Percentiles rank a stretch among this genome's conserved stretches.
These are phyloP conservation scores for Oedothorax gibbosus DNA, from an alignment of 1,140 invertebrate species.

Conservation along the genomic window DNA sequence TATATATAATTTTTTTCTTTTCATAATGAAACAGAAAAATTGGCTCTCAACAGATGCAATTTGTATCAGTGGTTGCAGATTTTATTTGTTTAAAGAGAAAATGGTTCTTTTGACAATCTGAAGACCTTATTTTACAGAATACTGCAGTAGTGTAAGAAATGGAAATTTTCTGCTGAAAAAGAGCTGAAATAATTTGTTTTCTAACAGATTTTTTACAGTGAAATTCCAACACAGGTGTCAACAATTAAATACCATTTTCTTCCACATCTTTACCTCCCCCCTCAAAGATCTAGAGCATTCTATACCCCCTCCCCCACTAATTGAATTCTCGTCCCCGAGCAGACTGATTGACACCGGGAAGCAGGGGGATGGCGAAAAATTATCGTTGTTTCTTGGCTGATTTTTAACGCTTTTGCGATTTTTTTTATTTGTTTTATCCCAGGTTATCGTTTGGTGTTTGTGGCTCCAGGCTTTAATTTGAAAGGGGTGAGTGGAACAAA, in stretches of 20 bases:
- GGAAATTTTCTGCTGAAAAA: no score
- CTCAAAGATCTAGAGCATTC: conserved; percentile 21
- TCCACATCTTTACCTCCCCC: background rate
- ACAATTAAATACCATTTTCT: background rate
- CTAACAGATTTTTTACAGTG: no score
- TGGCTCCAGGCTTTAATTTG: conserved; percentile 47
- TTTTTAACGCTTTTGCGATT: conserved; percentile 23
- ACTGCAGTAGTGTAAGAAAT: no score
- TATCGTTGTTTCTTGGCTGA: conserved; percentile 28
- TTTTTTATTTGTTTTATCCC: conserved; percentile 16
- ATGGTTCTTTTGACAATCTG: no score
- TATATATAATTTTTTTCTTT: no score
- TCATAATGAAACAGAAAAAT: no score
- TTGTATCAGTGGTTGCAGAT: no score
- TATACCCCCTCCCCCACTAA: conserved; percentile 32
- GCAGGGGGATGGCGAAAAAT: conserved; percentile 33
- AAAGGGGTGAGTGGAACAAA: conserved; percentile 35
- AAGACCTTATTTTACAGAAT: no score
- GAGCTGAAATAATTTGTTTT: no score
- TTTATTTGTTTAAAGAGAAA: no score
- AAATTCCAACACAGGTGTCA: no score
- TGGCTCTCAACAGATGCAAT: no score
- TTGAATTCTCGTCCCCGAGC: conserved; percentile 33
- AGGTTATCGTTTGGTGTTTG: conserved; percentile 21
- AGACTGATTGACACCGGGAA: conserved; percentile 32